A percentile compares a stretch with the other conserved stretches of the same genome.
These are phyloP conservation scores for Ptychadena robeensis DNA, from an alignment of 2,797 vertebrate genomes.

Conservation along the genomic window DNA sequence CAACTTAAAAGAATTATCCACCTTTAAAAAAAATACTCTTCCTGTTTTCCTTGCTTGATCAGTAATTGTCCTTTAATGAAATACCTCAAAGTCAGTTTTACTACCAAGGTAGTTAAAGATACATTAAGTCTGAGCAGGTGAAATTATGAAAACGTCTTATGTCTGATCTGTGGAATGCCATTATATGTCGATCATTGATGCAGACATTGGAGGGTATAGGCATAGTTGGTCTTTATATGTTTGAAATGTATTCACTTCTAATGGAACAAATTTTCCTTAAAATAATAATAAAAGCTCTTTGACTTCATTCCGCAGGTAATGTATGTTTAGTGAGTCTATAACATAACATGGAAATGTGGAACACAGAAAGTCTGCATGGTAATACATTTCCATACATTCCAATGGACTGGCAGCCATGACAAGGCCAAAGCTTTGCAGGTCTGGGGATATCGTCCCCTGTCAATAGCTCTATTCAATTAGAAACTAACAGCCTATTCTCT, in stretches of 20 bases:
- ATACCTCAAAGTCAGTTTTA: no score
- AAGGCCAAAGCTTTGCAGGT: neutral
- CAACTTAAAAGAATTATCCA: no score
- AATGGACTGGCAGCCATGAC: neutral
- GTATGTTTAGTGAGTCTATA: neutral
- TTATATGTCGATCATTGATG: no score
- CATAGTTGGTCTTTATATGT: no score
- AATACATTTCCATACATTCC: neutral
- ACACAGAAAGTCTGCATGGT: neutral
- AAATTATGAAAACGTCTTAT: no score
- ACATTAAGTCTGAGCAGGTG: no score
- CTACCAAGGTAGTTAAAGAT: no score
- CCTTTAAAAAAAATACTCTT: no score
- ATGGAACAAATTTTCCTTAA: neutral
- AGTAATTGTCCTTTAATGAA: no score
- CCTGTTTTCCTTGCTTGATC: no score
- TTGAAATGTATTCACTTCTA: neutral
- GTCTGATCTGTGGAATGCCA: no score
- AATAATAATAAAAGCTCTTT: neutral
- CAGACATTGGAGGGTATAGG: no score
- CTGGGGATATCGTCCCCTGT: constrained; percentile 4
- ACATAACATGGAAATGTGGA: neutral
- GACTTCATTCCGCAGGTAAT: neutral
- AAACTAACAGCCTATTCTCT: constrained; percentile 32
- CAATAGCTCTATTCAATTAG: constrained; percentile 39